Evolutionary conservation across 1,140 invertebrate species (phyloP).

Genomic region (Ips typographus): DNA sequence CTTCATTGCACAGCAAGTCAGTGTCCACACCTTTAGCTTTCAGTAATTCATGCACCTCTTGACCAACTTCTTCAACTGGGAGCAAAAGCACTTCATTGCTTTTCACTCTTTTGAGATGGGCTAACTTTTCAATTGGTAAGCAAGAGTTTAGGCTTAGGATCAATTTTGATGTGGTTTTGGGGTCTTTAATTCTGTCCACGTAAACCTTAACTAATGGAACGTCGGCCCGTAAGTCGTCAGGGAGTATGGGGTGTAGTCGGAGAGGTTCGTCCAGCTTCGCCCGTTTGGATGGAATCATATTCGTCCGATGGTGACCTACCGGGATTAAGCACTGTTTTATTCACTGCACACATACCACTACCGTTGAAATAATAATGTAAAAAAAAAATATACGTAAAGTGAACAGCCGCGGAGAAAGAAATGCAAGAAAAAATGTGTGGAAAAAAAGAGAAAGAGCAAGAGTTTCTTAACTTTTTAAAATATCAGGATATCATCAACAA

Average conservation of each 20-base stretch:
- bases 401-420: no score
- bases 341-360: not conserved
- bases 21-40: slow-evolving; percentile 56
- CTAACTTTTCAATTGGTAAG: slow-evolving; percentile 60
- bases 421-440: no score
- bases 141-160: slow-evolving; percentile 61
- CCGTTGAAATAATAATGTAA: no score
- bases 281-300: slow-evolving; percentile 29
- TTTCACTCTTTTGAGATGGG: slow-evolving; percentile 74
- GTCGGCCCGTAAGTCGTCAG: slow-evolving; percentile 56
- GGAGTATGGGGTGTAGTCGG: slow-evolving; percentile 53
- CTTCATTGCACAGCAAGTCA: slow-evolving; percentile 56
- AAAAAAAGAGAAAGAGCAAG: no score
- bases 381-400: no score
- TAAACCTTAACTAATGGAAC: slow-evolving; percentile 61
- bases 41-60: slow-evolving; percentile 55
- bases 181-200: slow-evolving; percentile 60
- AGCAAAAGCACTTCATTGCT: slow-evolving; percentile 63
- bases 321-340: slow-evolving; percentile 44
- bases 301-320: slow-evolving; percentile 10
- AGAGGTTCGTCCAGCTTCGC: slow-evolving; percentile 32
- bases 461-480: no score
- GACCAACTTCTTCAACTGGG: slow-evolving; percentile 40
- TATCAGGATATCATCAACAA: no score
- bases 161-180: slow-evolving; percentile 64